Percentiles rank a stretch among this genome's conserved stretches.
phyloP scores from a whole-genome alignment of 1,140 invertebrate species.

The Rhopalosiphum padi region DNA sequence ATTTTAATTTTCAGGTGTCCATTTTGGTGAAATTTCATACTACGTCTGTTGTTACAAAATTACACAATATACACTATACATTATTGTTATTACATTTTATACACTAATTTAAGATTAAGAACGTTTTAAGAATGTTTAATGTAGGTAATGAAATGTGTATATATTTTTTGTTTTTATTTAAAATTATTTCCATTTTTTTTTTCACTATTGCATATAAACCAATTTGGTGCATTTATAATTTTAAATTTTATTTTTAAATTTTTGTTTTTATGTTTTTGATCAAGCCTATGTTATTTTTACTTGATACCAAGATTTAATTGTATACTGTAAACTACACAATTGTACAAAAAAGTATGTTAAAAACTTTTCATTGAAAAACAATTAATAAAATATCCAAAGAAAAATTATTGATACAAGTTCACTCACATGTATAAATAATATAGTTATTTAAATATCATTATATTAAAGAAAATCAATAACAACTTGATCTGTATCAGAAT shows the following conservation, averaged over 20 bases:
- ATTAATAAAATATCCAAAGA: neutral
- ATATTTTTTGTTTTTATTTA: constrained; percentile 31
- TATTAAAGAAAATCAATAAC: neutral
- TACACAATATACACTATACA: neutral
- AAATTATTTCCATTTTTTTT: constrained; percentile 5
- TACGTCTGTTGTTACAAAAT: neutral
- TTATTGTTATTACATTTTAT: constrained; percentile 39
- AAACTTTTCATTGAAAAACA: neutral
- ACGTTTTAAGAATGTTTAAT: neutral
- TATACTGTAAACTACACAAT: neutral
- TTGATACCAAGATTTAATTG: neutral
- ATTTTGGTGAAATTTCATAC: constrained; percentile 43
- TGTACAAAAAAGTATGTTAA: neutral
- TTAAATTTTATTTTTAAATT: constrained; percentile 1
- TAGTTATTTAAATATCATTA: neutral
- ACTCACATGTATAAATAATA: neutral
- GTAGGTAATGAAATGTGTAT: constrained; percentile 5
- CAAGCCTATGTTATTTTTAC: neutral
- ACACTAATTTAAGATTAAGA: neutral
- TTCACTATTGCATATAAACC: neutral
- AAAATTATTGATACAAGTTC: neutral
- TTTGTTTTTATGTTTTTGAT: neutral
- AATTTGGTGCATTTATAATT: neutral
- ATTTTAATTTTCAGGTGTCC: constrained; percentile 54
- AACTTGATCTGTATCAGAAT: neutral